Conservation (phyloP, 2,113 vertebrate species). For the Chionis minor region DNA sequence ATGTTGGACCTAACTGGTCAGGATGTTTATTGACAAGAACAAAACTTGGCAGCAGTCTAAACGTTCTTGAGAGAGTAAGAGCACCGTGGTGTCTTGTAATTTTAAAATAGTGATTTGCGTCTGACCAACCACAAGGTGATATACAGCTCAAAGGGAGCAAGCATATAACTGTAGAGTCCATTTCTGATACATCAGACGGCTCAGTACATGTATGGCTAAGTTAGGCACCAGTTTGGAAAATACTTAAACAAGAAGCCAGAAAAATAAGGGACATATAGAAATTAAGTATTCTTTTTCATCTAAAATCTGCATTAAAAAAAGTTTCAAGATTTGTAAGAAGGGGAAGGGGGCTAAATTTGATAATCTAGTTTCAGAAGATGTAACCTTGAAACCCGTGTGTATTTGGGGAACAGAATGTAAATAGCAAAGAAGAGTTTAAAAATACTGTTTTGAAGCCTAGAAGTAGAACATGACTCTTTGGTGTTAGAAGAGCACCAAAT, state of each 20-base stretch:
- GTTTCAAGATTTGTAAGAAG: background rate
- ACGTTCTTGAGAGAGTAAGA: background rate
- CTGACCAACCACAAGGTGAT: background rate
- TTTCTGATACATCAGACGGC: background rate
- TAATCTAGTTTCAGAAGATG: background rate
- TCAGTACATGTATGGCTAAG: background rate
- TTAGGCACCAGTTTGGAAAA: background rate
- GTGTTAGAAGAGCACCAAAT: background rate
- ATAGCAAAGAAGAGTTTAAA: background rate
- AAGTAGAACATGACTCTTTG: accelerated
- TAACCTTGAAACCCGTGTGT: background rate
- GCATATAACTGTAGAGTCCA: background rate
- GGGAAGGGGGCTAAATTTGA: accelerated
- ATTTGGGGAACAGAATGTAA: background rate
- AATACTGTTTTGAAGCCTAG: background rate
- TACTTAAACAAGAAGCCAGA: accelerated
- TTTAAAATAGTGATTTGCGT: background rate
- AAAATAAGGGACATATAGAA: background rate
- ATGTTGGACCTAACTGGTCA: background rate
- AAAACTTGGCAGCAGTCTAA: background rate
- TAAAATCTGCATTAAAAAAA: background rate
- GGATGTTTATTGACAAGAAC: background rate
- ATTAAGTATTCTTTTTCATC: background rate
- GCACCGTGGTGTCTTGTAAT: background rate
- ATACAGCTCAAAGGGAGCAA: background rate